phyloP scores from a whole-genome alignment of 2,113 vertebrate species.

The Chionis minor region DNA sequence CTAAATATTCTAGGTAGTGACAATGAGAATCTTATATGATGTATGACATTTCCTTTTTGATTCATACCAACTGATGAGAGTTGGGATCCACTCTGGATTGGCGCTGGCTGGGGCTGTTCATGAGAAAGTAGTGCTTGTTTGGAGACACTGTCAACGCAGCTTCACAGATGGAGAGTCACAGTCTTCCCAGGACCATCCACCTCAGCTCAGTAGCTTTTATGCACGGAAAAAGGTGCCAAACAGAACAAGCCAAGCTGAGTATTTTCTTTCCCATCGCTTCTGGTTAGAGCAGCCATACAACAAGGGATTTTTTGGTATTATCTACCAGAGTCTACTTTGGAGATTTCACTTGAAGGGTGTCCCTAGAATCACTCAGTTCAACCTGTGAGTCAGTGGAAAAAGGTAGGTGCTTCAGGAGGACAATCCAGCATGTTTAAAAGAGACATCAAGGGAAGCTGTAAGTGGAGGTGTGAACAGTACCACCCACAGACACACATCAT shows the following conservation, averaged over 20 bases:
- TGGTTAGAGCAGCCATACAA: neutral
- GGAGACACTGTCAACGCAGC: slow-evolving; percentile 81
- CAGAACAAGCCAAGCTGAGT: neutral
- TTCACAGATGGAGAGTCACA: slow-evolving; percentile 79
- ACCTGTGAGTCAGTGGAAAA: neutral
- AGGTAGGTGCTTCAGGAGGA: neutral
- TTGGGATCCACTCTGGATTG: slow-evolving; percentile 75
- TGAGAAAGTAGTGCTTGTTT: slow-evolving; percentile 80
- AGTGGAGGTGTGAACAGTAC: neutral
- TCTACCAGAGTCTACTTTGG: neutral
- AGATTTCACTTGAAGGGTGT: neutral
- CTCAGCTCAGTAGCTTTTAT: slow-evolving; percentile 73
- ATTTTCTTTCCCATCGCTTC: neutral
- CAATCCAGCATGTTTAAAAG: neutral
- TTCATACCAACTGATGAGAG: slow-evolving; percentile 69
- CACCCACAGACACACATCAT: neutral
- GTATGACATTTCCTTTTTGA: neutral
- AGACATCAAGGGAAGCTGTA: neutral
- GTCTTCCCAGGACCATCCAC: slow-evolving; percentile 75
- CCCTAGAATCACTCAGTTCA: neutral
- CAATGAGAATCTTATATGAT: neutral
- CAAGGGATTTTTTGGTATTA: neutral
- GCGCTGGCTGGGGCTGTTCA: slow-evolving; percentile 78
- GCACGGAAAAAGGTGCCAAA: neutral
- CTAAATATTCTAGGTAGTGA: neutral